These are phyloP conservation scores for Alviniconcha strummeri DNA, from an alignment of 2,888 invertebrate genomes.

Conservation along the genomic window DNA sequence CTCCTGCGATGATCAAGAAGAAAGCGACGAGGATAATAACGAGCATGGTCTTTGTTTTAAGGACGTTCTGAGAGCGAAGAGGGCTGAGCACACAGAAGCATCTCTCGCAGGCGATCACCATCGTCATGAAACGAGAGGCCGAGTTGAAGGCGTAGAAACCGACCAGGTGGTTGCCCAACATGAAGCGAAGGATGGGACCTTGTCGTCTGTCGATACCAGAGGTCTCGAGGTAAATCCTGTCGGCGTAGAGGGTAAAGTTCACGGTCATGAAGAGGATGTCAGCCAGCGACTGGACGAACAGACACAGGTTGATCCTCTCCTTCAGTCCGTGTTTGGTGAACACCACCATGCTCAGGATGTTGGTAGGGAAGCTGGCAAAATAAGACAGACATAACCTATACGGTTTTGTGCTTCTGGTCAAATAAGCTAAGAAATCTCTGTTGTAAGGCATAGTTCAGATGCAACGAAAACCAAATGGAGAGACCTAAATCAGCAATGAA, in stretches of 20 bases:
- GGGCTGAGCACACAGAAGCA: slow-evolving; percentile 30
- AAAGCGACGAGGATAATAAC: slow-evolving; percentile 1
- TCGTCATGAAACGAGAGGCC: background rate
- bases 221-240: background rate
- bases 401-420: background rate
- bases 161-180: slow-evolving; percentile 5
- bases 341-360: background rate
- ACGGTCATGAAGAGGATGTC: background rate
- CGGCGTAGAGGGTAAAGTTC: background rate
- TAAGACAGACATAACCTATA: background rate
- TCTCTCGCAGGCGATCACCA: slow-evolving; percentile 13
- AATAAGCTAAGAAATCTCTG: background rate
- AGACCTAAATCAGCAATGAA: background rate
- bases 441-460: background rate
- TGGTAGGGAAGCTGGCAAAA: background rate
- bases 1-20: background rate
- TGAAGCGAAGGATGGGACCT: slow-evolving; percentile 3
- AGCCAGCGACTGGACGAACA: background rate
- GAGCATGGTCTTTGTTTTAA: slow-evolving; percentile 14
- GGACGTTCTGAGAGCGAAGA: slow-evolving; percentile 24
- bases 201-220: too few relatives aligned
- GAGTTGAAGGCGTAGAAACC: slow-evolving; percentile 3
- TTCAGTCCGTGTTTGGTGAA: slow-evolving; percentile 13
- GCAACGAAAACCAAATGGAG: background rate
- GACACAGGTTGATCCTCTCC: slow-evolving; percentile 22